Percentiles rank a stretch among this genome's conserved stretches.
phyloP scores from a whole-genome alignment of 2,113 vertebrate genomes.

The Brachirus orientalis region DNA sequence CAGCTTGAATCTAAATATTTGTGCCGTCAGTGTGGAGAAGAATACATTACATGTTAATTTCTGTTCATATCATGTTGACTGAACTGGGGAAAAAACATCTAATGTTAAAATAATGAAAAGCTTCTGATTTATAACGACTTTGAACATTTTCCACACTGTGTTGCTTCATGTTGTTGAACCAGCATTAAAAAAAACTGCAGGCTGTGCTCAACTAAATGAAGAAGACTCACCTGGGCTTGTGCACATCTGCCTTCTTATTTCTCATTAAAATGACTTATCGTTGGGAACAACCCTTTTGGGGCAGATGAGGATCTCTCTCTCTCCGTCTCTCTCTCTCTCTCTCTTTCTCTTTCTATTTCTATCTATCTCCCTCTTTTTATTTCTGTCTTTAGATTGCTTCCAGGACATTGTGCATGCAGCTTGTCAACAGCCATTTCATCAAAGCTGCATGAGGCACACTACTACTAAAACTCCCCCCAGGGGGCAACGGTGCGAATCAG shows the following conservation, averaged over 20 bases:
- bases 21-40: neutral
- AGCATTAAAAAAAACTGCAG: constrained; percentile 29
- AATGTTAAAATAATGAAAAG: constrained; percentile 9
- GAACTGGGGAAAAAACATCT: constrained; percentile 21
- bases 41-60: neutral
- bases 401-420: constrained; percentile 55
- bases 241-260: constrained; percentile 37
- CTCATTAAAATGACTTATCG: constrained; percentile 43
- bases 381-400: constrained; percentile 56
- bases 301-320: constrained; percentile 24
- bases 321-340: constrained; percentile 18
- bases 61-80: no score
- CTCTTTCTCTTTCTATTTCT: constrained; percentile 27
- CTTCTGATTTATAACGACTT: no score
- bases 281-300: constrained; percentile 47
- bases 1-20: neutral
- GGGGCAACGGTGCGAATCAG: constrained; percentile 44
- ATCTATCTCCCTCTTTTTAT: constrained; percentile 26
- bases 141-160: constrained; percentile 31
- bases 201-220: constrained; percentile 32
- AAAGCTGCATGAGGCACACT: constrained; percentile 53
- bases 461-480: constrained; percentile 40
- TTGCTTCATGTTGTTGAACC: constrained; percentile 42
- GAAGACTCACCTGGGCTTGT: constrained; percentile 61
- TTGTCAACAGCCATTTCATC: constrained; percentile 70